These are phyloP conservation scores for Mactromeris polynyma DNA, from an alignment of 2,888 invertebrate species.

Conservation along the genomic window DNA sequence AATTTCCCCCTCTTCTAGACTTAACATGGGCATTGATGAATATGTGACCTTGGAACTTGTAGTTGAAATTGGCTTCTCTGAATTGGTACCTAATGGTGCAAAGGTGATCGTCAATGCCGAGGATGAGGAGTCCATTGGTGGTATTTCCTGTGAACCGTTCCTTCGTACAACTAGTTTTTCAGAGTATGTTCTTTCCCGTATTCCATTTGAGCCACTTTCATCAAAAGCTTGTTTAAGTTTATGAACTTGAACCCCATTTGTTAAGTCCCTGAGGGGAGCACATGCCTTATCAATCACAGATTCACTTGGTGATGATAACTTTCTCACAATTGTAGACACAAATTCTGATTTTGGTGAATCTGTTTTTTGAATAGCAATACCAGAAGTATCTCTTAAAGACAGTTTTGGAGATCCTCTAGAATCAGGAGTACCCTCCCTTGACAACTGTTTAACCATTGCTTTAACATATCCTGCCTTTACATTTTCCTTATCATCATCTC, in stretches of 20 bases:
- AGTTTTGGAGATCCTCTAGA: slow-evolving; percentile 61
- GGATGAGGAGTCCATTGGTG: slow-evolving; percentile 69
- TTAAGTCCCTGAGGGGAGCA: slow-evolving; percentile 78
- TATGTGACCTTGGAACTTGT: slow-evolving; percentile 73
- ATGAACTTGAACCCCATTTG: slow-evolving; percentile 81
- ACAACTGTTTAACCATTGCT: slow-evolving; percentile 80
- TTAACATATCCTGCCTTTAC: slow-evolving; percentile 80
- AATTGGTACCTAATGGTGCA: slow-evolving; percentile 62
- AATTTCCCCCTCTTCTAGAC: slow-evolving; percentile 69
- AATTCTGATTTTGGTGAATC: slow-evolving; percentile 80
- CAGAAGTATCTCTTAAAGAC: slow-evolving; percentile 31
- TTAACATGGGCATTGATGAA: slow-evolving; percentile 80
- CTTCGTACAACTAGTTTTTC: slow-evolving; percentile 56
- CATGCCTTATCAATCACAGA: slow-evolving; percentile 64
- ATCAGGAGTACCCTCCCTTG: slow-evolving; percentile 81
- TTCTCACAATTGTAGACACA: slow-evolving; percentile 79
- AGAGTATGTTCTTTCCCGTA: slow-evolving; percentile 70
- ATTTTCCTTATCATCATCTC: slow-evolving; percentile 77
- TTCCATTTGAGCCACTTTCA: slow-evolving; percentile 64
- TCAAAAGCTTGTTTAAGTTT: slow-evolving; percentile 76
- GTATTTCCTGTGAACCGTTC: slow-evolving; percentile 59
- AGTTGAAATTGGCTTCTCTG: slow-evolving; percentile 75
- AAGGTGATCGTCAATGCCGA: slow-evolving; percentile 73
- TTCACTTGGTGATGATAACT: slow-evolving; percentile 79
- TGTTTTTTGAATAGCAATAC: slow-evolving; percentile 65